Conservation (phyloP, 2,888 invertebrate species). For the Athripsodes cinereus region DNA sequence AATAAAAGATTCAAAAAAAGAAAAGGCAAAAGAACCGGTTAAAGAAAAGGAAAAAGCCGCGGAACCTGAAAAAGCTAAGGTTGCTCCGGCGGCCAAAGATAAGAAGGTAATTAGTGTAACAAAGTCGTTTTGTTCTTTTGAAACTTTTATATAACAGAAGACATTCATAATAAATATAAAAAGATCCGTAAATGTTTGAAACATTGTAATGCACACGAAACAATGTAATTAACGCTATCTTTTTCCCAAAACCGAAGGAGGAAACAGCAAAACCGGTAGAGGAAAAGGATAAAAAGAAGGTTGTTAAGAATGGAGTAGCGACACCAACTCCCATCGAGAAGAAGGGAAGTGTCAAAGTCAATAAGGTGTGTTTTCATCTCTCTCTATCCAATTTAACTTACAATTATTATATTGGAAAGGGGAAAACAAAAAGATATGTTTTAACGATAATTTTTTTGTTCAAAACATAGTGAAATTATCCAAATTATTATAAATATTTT, state of each 20-base stretch:
- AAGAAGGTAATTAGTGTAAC: not conserved
- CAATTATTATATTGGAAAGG: too few species aligned
- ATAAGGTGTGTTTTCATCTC: slow-evolving; percentile 7
- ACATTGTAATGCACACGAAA: not conserved
- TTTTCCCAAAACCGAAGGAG: slow-evolving; percentile 6
- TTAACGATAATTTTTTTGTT: too few species aligned
- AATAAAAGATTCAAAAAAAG: slow-evolving; percentile 24
- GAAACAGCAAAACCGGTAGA: slow-evolving; percentile 2
- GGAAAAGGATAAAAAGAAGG: slow-evolving; percentile 7
- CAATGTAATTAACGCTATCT: not conserved
- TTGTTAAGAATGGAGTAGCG: slow-evolving; percentile 6
- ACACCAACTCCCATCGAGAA: slow-evolving; percentile 18
- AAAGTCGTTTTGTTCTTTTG: too few species aligned
- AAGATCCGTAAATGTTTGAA: too few species aligned
- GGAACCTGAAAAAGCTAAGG: not conserved
- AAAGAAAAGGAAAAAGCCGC: slow-evolving; percentile 15
- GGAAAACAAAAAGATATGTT: too few species aligned
- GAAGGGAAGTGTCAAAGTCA: slow-evolving; percentile 20
- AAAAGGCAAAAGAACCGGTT: slow-evolving; percentile 18
- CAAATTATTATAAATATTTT: too few species aligned
- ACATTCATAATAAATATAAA: too few species aligned
- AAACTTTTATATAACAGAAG: not conserved
- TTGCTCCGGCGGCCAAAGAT: not conserved
- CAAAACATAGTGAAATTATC: too few species aligned
- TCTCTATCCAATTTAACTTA: not conserved